phyloP scores from a whole-genome alignment of 2,113 vertebrate genomes.

The Macroglossus sobrinus region DNA sequence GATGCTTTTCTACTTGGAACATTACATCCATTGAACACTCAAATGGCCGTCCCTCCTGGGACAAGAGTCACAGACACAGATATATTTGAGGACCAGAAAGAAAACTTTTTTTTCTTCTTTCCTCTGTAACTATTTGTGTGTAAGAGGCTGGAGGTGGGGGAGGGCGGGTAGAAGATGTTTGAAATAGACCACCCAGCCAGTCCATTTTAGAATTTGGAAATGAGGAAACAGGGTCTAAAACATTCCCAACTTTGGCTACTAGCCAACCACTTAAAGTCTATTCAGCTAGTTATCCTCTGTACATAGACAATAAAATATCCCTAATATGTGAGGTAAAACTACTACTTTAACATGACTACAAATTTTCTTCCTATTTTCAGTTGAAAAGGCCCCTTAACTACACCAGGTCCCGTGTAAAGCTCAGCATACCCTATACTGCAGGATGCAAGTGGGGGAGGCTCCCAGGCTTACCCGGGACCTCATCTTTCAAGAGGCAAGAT shows the following conservation, averaged over 20 bases:
- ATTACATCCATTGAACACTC: neutral
- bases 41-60: neutral
- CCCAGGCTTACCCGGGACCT: neutral
- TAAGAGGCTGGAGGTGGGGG: neutral
- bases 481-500: neutral
- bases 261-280: neutral
- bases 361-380: neutral
- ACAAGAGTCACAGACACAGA: neutral
- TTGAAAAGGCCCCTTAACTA: neutral
- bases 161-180: neutral
- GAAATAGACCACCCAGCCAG: neutral
- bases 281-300: neutral
- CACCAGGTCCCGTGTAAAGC: neutral
- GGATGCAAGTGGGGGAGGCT: neutral
- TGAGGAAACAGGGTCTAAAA: conserved; percentile 2
- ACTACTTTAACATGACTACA: neutral
- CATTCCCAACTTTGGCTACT: conserved; percentile 7
- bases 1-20: neutral
- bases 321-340: neutral
- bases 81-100: neutral
- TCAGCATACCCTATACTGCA: rapidly evolving
- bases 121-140: neutral
- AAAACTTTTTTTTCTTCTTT: neutral
- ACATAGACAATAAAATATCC: neutral
- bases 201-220: conserved; percentile 34